Evolutionary conservation across 1,140 invertebrate species (phyloP).

Genomic region (Ooceraea biroi): DNA sequence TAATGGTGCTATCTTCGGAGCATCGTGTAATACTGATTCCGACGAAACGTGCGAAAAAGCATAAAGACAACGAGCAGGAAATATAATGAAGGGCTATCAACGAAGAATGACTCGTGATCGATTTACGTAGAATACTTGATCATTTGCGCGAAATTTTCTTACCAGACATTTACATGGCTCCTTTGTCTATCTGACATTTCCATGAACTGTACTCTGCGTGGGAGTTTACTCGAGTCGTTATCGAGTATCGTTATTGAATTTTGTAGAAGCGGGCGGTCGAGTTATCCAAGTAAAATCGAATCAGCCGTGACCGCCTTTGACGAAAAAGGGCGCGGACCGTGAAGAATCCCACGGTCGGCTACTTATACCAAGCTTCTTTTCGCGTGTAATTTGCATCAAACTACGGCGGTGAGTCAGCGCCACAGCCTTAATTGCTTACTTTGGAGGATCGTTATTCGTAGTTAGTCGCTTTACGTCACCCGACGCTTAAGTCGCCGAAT

Average conservation of each 20-base stretch:
- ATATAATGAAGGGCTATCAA: conserved; percentile 26
- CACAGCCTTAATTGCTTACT: conserved; percentile 57
- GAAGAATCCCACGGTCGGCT: conserved; percentile 57
- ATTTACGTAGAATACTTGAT: no score
- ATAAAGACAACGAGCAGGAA: conserved; percentile 11
- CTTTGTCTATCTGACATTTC: conserved; percentile 42
- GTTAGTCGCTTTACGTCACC: conserved; percentile 47
- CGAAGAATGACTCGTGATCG: conserved; percentile 42
- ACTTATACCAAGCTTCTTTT: conserved; percentile 66
- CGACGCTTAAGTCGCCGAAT: conserved; percentile 55
- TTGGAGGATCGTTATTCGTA: conserved; percentile 60
- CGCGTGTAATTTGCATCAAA: conserved; percentile 62
- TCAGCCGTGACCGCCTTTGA: conserved; percentile 22
- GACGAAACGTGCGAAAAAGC: conserved; percentile 2
- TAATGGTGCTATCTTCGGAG: conserved; percentile 36
- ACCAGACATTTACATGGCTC: conserved; percentile 47
- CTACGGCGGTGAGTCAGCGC: conserved; percentile 39
- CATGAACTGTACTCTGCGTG: not conserved
- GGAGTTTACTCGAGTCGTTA: conserved; percentile 37
- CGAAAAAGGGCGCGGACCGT: conserved; percentile 1
- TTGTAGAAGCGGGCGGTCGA: not conserved
- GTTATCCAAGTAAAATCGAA: conserved; percentile 56
- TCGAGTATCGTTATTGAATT: conserved; percentile 40
- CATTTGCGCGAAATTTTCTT: not conserved
- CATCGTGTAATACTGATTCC: conserved; percentile 46